Evolutionary conservation across 2,888 invertebrate species (phyloP), one percentile per base, ranked within the genome.

Genomic region (Miltochrista miniata): DNA sequence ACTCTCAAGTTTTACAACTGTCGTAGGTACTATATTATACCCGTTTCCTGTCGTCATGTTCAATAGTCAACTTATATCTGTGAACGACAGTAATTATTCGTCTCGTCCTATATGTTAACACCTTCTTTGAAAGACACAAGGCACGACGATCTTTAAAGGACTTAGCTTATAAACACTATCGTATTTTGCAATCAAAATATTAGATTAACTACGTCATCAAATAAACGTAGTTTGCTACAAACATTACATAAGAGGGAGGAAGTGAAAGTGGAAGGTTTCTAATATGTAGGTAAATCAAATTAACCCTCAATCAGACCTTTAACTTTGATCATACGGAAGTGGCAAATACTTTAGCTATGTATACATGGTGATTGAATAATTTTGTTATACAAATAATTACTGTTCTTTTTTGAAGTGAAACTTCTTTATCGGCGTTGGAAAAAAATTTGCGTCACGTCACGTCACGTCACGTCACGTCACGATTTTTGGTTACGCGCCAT

Each of bases 301-400:
- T 33, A 33, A 33, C 15, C 1, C n/a, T 33, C n/a, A 11, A 42
- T 33, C 1, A 39, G 8, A 9, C 39, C n/a, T 29, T 39, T 39
- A 33, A 33, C n/a, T 42, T 42, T 18, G 33, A 42, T 42, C 33
- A 33, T n/a, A n/a, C 14, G 33, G 12, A 42, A 42, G n/a, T 33
- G n/a, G 33, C 15, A 33, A 11, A 11, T 14, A 36, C 13, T 10
- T 15, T 36, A 36, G n/a, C n/a, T 14, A 14, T 14, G 9, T 3
- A 24, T 24, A 24, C 18, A 24, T 24, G 5, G 18, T 14, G 13
- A 8, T 9, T 36, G 15, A 36, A 14, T 36, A 36, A 36, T 36
- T 36, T 10, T 10, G 14, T 10, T 14, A 5, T 10, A 14, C 14
- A 36, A 36, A 36, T 36, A 36, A 36, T 36, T 36, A 13, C 13